These are phyloP conservation scores for Hylomyscus alleni DNA, from an alignment of 2,797 vertebrate genomes.

Conservation along the genomic window DNA sequence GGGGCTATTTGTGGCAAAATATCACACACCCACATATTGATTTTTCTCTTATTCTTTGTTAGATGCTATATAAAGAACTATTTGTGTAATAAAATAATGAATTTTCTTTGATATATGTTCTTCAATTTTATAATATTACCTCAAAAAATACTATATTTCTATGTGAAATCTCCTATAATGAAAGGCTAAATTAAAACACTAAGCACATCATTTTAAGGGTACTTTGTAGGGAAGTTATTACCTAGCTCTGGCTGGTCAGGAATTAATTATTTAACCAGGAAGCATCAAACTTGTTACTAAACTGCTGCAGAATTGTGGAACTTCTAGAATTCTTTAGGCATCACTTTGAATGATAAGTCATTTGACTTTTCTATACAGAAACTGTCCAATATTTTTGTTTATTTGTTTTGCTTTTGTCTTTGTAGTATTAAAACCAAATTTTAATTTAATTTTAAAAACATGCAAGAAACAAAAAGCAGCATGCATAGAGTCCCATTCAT, in stretches of 20 bases:
- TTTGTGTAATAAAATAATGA: slow-evolving; percentile 83
- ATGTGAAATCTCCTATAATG: slow-evolving; percentile 80
- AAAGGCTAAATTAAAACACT: slow-evolving; percentile 82
- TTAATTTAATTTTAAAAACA: slow-evolving; percentile 41
- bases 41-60: slow-evolving; percentile 74
- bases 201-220: slow-evolving; percentile 74
- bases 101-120: slow-evolving; percentile 82
- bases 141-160: slow-evolving; percentile 73
- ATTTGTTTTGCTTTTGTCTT: neutral
- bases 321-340: slow-evolving; percentile 36
- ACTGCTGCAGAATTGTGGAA: slow-evolving; percentile 59
- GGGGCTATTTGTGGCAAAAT: slow-evolving; percentile 73
- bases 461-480: slow-evolving; percentile 43
- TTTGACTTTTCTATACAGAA: slow-evolving; percentile 44
- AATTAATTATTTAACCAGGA: neutral
- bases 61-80: slow-evolving; percentile 79
- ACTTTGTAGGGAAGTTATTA: neutral
- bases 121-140: slow-evolving; percentile 80
- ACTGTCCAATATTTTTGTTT: neutral
- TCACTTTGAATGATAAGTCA: slow-evolving; percentile 31
- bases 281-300: neutral
- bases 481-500: neutral
- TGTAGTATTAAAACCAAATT: neutral
- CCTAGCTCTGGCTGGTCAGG: neutral
- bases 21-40: slow-evolving; percentile 57